phyloP scores from a whole-genome alignment of 2,113 vertebrate genomes.

The Callionymus lyra region DNA sequence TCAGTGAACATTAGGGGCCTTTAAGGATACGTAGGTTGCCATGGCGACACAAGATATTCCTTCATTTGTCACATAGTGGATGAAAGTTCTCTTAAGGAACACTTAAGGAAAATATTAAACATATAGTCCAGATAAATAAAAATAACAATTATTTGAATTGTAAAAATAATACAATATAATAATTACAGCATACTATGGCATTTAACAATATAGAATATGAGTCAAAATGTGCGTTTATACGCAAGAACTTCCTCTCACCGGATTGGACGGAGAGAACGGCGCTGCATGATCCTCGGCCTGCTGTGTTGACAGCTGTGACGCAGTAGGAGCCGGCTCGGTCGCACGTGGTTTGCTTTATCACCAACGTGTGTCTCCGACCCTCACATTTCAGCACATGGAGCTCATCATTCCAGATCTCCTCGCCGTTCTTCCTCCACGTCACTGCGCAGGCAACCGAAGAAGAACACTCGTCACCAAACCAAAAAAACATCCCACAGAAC shows the following conservation, averaged over 20 bases:
- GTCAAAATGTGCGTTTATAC: neutral
- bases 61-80: too few relatives aligned
- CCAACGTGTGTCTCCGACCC: slow-evolving; percentile 73
- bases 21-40: too few relatives aligned
- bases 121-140: too few relatives aligned
- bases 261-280: slow-evolving; percentile 71
- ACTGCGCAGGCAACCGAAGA: slow-evolving; percentile 49
- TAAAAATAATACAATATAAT: too few relatives aligned
- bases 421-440: slow-evolving; percentile 77
- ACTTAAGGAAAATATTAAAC: too few relatives aligned
- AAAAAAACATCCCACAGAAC: too few relatives aligned
- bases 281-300: slow-evolving; percentile 71
- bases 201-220: too few relatives aligned
- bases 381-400: slow-evolving; percentile 67
- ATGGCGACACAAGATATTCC: too few relatives aligned
- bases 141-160: too few relatives aligned
- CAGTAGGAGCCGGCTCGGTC: slow-evolving; percentile 71
- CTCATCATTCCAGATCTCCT: slow-evolving; percentile 54
- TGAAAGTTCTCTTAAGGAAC: too few relatives aligned
- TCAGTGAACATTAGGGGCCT: too few relatives aligned
- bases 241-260: neutral
- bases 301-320: slow-evolving; percentile 71
- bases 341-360: slow-evolving; percentile 66
- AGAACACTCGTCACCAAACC: slow-evolving; percentile 1
- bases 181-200: too few relatives aligned